These are phyloP conservation scores for Rhinopomastus cyanomelas DNA, from an alignment of 2,113 vertebrate genomes.

Conservation along the genomic window DNA sequence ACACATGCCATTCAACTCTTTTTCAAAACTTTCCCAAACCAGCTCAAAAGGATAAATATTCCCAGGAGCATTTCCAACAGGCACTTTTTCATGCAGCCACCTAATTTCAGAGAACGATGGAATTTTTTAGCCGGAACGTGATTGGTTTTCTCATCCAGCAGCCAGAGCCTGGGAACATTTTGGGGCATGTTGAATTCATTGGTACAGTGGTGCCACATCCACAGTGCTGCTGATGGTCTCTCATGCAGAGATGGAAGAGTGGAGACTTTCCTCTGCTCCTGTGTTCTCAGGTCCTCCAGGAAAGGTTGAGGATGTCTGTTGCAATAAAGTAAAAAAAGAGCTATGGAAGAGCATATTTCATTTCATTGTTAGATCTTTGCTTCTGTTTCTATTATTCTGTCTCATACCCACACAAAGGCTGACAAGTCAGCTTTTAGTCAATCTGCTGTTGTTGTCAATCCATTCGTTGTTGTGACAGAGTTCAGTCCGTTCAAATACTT, in stretches of 20 bases:
- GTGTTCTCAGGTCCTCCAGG: neutral
- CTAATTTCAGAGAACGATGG: neutral
- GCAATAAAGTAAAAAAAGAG: neutral
- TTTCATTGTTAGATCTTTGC: neutral
- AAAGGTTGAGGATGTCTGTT: neutral
- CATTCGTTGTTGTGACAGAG: neutral
- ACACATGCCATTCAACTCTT: neutral
- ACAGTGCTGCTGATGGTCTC: neutral
- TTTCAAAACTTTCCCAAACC: conserved; percentile 6
- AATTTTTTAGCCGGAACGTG: neutral
- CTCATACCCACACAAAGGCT: neutral
- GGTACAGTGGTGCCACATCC: neutral
- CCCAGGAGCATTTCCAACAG: conserved; percentile 18
- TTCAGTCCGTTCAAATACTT: neutral
- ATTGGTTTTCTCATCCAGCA: neutral
- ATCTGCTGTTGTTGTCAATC: neutral
- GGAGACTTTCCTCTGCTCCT: neutral
- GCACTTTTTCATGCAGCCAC: conserved; percentile 21
- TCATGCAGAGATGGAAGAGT: neutral
- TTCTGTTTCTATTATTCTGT: neutral
- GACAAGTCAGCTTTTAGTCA: neutral
- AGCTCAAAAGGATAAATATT: neutral
- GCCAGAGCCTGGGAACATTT: conserved; percentile 30
- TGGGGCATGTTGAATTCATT: neutral
- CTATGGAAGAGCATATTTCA: neutral